Evolutionary conservation across 1,140 invertebrate species (phyloP).

Genomic region (Cepaea nemoralis): DNA sequence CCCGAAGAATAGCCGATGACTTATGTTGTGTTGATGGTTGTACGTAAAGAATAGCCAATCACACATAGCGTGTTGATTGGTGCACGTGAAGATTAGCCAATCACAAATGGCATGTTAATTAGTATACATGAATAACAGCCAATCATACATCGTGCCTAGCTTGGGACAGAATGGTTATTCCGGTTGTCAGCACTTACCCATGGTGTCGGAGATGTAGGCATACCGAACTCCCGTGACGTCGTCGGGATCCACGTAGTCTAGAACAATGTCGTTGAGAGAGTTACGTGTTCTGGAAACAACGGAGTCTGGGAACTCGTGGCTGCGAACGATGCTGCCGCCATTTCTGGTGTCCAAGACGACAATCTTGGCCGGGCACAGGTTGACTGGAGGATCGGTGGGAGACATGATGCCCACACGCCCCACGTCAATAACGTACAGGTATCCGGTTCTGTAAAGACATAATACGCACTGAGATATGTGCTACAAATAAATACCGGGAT

Average conservation of each 20-base stretch:
- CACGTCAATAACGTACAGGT: conserved; percentile 17
- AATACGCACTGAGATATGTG: no score
- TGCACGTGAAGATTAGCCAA: no score
- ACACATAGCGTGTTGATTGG: no score
- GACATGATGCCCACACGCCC: neutral
- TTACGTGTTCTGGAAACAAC: neutral
- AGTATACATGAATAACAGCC: no score
- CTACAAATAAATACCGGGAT: no score
- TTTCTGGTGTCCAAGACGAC: neutral
- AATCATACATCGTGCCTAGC: no score
- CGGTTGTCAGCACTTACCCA: neutral
- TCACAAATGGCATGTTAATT: no score
- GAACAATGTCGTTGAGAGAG: conserved; percentile 16
- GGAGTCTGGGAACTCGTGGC: conserved; percentile 7
- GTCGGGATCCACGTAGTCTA: conserved; percentile 27
- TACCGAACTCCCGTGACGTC: neutral
- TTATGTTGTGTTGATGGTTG: no score
- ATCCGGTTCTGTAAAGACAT: neutral
- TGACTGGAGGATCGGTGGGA: conserved; percentile 4
- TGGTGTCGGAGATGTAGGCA: conserved; percentile 22
- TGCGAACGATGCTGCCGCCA: neutral
- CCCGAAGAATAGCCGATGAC: no score
- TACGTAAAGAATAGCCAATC: no score
- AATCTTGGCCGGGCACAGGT: conserved; percentile 21
- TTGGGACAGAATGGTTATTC: no score